Base-by-base conservation (phyloP, 1,140 invertebrate genomes). In the Penaeus chinensis region DNA sequence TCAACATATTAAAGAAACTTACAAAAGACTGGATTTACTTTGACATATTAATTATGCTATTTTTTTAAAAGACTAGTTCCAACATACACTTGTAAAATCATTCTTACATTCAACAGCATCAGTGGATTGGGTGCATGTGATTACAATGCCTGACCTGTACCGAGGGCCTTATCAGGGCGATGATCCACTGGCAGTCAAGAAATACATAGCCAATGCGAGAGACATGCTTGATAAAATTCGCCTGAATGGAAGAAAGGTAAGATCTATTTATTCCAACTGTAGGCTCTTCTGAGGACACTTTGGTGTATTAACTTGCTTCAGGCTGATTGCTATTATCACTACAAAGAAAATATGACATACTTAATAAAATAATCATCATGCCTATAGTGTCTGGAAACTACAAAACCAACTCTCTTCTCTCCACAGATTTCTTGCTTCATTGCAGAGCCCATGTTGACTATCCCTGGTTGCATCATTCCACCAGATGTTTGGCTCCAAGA, bases 391-490 rank as follows among this genome's bases (percentile, higher is more conserved):
- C 10, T 54, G 16, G 54, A 54, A 54, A 54, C 54, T 54, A 13
- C 16, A 54, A 16, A 47, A 13, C 10, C 10, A 8, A 54, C 1
- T 54, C 11, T 54, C 54, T 54, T 54, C 11, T 54, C 27, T 47
- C 60, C 24, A 18, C 69, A 87, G 86, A 65, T 87, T 32, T 80
- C 80, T 7, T 87, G 79, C 71, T 87, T 87, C 61, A 83, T 87
- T 19, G 47, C 80, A 8, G 86, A 87, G 71, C 86, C 86, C 20
- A 87, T 87, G 86, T 54, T 87, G 37, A 83, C 74, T 37, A 63
- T 87, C 22, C 86, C 86, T 63, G 86, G 86, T 76, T 76, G 65
- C 61, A 83, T 87, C 69, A 76, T 83, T 24, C 86, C 86, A n/a
- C 86, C 86, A 32, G 19, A n/a, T 79, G 66, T 81, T 47, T 87